phyloP scores from a whole-genome alignment of 2,888 invertebrate species.

The Hirtodrosophila confusa region DNA sequence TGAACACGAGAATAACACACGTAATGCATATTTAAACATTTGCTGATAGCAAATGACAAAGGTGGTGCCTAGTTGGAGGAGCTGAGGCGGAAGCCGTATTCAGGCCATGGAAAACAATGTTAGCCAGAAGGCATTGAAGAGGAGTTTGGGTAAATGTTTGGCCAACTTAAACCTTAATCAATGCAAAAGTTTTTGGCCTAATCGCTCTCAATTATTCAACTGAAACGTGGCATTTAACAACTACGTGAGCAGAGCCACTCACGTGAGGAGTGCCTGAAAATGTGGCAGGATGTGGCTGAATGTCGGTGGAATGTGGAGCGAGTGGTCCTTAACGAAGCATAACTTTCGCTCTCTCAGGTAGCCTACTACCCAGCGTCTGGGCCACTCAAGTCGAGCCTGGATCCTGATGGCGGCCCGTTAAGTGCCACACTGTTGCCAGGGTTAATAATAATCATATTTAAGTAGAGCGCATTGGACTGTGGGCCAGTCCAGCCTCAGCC shows the following conservation, averaged over 20 bases:
- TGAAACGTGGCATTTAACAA: constrained; percentile 83
- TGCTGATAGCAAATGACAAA: constrained; percentile 80
- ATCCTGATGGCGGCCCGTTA: constrained; percentile 44
- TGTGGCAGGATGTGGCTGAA: constrained; percentile 25
- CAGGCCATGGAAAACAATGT: constrained; percentile 47
- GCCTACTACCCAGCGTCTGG: constrained; percentile 46
- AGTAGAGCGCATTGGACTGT: constrained; percentile 41
- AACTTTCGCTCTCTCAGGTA: constrained; percentile 75
- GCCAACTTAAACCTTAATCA: constrained; percentile 81
- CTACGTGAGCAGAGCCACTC: constrained; percentile 69
- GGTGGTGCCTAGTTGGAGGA: constrained; percentile 51
- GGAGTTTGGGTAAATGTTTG: constrained; percentile 71
- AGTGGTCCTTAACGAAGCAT: constrained; percentile 68
- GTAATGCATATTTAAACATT: constrained; percentile 81
- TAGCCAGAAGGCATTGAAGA: constrained; percentile 7
- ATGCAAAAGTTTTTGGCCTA: constrained; percentile 82
- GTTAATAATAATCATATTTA: constrained; percentile 80
- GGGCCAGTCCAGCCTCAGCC: not conserved
- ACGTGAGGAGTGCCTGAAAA: constrained; percentile 33
- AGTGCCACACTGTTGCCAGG: constrained; percentile 61
- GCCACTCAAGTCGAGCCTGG: constrained; percentile 54
- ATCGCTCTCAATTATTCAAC: constrained; percentile 83
- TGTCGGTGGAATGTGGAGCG: constrained; percentile 6
- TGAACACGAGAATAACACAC: constrained; percentile 78
- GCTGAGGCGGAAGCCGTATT: not conserved